phyloP scores from a whole-genome alignment of 2,888 invertebrate genomes.

The Cephus pulcher region DNA sequence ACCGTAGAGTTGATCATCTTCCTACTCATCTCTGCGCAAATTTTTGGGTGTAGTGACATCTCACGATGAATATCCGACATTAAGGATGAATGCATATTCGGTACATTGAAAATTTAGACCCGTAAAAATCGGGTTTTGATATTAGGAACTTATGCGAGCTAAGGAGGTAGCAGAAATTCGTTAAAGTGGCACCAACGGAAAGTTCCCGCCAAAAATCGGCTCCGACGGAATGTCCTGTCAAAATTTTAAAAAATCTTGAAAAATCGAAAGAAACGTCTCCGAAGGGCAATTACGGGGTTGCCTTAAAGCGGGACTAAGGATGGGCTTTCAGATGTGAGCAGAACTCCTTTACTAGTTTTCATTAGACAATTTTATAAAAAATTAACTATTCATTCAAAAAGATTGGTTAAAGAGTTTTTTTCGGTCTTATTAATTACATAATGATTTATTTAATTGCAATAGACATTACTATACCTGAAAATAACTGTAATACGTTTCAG shows the following conservation, averaged over 20 bases:
- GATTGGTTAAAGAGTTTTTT: too few species aligned
- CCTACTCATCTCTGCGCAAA: background rate
- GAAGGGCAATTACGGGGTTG: background rate
- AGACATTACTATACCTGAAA: background rate
- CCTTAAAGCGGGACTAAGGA: background rate
- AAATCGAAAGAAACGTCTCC: background rate
- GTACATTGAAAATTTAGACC: background rate
- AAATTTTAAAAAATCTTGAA: background rate
- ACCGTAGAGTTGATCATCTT: too few species aligned
- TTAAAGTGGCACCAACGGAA: background rate
- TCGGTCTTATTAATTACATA: background rate
- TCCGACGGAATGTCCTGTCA: background rate
- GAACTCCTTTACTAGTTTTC: background rate
- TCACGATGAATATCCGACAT: background rate
- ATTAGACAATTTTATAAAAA: background rate
- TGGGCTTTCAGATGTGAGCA: background rate
- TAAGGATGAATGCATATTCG: background rate
- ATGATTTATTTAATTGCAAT: background rate
- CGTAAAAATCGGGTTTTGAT: background rate
- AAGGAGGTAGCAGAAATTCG: background rate
- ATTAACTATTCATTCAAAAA: background rate
- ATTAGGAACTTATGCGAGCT: background rate
- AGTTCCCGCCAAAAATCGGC: background rate
- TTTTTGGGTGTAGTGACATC: background rate
- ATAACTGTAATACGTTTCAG: background rate